Evolutionary conservation across 2,797 vertebrate species (phyloP).

Genomic region (Scomberomorus guttatus): DNA sequence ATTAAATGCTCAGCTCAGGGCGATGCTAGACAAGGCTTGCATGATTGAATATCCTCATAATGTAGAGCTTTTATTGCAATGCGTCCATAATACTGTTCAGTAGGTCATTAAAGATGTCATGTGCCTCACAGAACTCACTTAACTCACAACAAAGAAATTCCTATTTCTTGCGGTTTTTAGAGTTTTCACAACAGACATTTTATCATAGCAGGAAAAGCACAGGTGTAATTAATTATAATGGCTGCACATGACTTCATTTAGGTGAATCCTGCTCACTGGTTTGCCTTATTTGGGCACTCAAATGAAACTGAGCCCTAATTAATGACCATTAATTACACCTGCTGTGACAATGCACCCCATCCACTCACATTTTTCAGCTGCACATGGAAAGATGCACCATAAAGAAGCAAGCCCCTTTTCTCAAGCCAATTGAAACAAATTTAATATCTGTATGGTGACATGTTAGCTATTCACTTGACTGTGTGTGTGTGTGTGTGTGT

Average conservation of each 20-base stretch:
- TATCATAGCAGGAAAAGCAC: not conserved
- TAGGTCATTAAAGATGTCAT: not conserved
- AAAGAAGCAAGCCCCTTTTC: too few relatives aligned
- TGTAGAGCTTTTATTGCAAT: not conserved
- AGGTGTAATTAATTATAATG: not conserved
- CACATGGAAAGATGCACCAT: not conserved
- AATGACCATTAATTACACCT: not conserved
- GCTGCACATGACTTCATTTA: not conserved
- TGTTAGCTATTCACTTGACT: not conserved
- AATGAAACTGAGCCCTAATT: not conserved
- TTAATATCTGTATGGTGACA: not conserved
- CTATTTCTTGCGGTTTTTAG: not conserved
- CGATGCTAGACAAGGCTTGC: not conserved
- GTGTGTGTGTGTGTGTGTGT: not conserved
- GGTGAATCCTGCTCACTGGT: not conserved
- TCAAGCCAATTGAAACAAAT: too few relatives aligned
- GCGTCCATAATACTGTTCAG: not conserved
- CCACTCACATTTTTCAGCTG: not conserved
- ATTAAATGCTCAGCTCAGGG: not conserved
- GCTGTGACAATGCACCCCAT: not conserved
- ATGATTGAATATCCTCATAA: slow-evolving; percentile 1
- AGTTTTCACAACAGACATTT: not conserved
- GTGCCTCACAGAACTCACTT: not conserved
- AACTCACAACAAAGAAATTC: not conserved
- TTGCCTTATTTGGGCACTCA: not conserved